A percentile compares a stretch with the other conserved stretches of the same genome.
phyloP scores from a whole-genome alignment of 23 tunicate species.

The Trididemnum nubilum region DNA sequence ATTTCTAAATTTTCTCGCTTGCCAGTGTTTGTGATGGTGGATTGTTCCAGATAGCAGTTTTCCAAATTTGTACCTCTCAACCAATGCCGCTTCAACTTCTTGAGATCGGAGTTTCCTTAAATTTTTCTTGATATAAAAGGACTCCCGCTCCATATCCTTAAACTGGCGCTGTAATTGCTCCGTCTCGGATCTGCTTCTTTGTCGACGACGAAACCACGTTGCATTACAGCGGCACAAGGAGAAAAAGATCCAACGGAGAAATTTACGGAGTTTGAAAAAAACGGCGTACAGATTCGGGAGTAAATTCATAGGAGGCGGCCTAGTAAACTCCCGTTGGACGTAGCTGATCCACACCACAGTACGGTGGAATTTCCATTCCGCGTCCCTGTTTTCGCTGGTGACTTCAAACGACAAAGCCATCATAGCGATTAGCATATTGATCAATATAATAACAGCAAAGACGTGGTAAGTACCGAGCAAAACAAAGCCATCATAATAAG shows the following conservation, averaged over 20 bases:
- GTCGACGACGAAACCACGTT: neutral
- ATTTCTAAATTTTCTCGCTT: too few species aligned
- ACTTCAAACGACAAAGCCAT: conserved; percentile 74
- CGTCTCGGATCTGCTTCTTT: too few species aligned
- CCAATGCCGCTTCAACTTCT: neutral
- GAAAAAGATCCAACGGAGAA: neutral
- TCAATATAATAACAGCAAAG: conserved; percentile 70
- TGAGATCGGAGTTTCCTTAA: neutral
- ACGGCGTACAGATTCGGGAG: conserved; percentile 55
- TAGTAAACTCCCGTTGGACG: conserved; percentile 69
- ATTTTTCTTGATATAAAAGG: neutral
- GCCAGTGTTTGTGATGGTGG: too few species aligned
- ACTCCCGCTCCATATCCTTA: neutral
- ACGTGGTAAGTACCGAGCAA: conserved; percentile 61
- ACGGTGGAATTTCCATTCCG: conserved; percentile 88
- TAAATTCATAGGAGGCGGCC: conserved; percentile 92
- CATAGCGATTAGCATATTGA: conserved; percentile 95
- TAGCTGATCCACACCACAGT: conserved; percentile 84
- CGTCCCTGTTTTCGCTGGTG: conserved; percentile 54
- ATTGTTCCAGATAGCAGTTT: neutral
- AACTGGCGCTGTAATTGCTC: neutral
- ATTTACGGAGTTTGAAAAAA: neutral
- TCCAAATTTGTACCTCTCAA: conserved; percentile 5
- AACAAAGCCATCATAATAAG: conserved; percentile 1
- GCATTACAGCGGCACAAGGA: neutral